Evolutionary conservation across 2,113 vertebrate genomes (phyloP).

Genomic region (Marmota monax): DNA sequence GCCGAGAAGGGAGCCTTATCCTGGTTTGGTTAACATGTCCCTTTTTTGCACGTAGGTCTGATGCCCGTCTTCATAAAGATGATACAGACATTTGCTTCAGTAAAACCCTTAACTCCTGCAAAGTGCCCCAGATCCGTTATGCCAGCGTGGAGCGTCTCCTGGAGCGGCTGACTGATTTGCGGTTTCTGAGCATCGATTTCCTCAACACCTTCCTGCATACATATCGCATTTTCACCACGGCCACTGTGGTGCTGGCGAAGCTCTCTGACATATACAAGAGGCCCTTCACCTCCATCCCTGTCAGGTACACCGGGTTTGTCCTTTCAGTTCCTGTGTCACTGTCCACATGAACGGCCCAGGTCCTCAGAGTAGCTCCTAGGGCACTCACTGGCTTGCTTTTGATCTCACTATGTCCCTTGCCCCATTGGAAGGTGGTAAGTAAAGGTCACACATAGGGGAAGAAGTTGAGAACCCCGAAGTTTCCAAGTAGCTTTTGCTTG

Average conservation of each 20-base stretch:
- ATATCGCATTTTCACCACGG: constrained; percentile 97
- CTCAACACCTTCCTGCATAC: constrained; percentile 99
- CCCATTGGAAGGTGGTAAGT: not conserved
- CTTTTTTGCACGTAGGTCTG: constrained; percentile 90
- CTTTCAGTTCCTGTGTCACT: not conserved
- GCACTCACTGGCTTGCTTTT: not conserved
- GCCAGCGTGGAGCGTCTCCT: constrained; percentile 97
- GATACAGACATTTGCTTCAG: constrained; percentile 99
- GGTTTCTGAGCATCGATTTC: constrained; percentile 99
- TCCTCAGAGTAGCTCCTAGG: not conserved
- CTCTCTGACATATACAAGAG: constrained; percentile 97
- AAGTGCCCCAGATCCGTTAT: constrained; percentile 99
- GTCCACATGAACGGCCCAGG: not conserved
- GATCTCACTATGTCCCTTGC: not conserved
- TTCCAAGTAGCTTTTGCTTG: not conserved
- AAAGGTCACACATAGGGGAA: not conserved
- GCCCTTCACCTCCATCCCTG: constrained; percentile 97
- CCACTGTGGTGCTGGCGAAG: constrained; percentile 95
- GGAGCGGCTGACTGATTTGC: constrained; percentile 97
- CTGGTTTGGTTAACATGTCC: not conserved
- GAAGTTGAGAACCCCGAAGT: not conserved
- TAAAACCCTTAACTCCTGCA: constrained; percentile 99
- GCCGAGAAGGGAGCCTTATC: not conserved
- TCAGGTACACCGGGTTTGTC: constrained; percentile 88
- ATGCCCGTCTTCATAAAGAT: constrained; percentile 97